Evolutionary conservation across 2,113 vertebrate genomes (phyloP).

Genomic region (Sprattus sprattus): DNA sequence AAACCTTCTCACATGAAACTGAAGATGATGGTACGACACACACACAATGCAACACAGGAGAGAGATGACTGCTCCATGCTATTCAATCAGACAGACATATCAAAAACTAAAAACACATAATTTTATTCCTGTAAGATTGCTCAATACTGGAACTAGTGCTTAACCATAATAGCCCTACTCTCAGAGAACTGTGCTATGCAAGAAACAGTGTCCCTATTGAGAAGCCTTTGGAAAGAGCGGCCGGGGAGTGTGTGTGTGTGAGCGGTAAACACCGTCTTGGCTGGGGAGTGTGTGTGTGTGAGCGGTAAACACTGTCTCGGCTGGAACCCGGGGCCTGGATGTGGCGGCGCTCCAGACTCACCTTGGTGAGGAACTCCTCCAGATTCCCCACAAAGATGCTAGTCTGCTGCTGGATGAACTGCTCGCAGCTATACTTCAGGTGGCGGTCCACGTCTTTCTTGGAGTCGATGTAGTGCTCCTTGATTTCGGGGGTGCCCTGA

Average conservation of each 20-base stretch:
- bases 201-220: background rate
- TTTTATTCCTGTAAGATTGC: background rate
- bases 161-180: background rate
- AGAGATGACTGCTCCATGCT: background rate
- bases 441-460: slow-evolving; percentile 98
- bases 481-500: slow-evolving; percentile 96
- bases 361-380: slow-evolving; percentile 96
- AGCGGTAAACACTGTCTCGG: slow-evolving; percentile 17
- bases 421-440: slow-evolving; percentile 93
- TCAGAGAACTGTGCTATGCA: background rate
- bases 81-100: background rate
- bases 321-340: slow-evolving; percentile 36
- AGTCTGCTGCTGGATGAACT: slow-evolving; percentile 98
- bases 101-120: background rate
- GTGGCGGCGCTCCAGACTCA: slow-evolving; percentile 60
- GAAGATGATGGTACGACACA: background rate
- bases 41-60: background rate
- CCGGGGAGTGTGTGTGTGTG: background rate
- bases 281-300: background rate
- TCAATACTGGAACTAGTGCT: background rate
- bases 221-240: background rate
- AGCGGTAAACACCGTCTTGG: background rate
- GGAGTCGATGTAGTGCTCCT: slow-evolving; percentile 97
- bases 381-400: slow-evolving; percentile 86
- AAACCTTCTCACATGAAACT: background rate